These are phyloP conservation scores for Mycogona germanica DNA, from an alignment of 2,888 invertebrate species.

Conservation along the genomic window DNA sequence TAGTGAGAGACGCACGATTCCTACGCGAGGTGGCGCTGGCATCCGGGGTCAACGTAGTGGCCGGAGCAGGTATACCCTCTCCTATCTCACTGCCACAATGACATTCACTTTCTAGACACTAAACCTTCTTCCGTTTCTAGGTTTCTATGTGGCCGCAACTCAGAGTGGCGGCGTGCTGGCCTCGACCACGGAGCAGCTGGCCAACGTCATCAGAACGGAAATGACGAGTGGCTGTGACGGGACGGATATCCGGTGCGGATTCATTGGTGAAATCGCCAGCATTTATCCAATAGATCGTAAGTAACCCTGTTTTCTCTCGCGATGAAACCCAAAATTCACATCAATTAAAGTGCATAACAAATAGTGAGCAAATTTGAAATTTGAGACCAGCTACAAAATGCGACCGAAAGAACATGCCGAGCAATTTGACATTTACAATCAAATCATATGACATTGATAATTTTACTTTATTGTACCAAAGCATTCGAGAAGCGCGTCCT, in stretches of 20 bases:
- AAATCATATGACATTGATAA: no score
- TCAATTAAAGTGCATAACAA: neutral
- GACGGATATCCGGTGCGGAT: constrained; percentile 53
- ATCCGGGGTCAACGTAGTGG: constrained; percentile 56
- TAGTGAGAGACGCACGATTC: constrained; percentile 48
- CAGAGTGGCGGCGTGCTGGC: constrained; percentile 41
- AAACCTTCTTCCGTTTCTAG: constrained; percentile 27
- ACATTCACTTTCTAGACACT: constrained; percentile 1
- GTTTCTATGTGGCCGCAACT: constrained; percentile 52
- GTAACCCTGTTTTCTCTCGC: constrained; percentile 6
- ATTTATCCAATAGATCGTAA: constrained; percentile 63
- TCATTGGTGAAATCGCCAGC: constrained; percentile 72
- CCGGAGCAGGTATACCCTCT: constrained; percentile 52
- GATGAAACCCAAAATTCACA: neutral
- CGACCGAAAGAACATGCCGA: no score
- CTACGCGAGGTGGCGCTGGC: constrained; percentile 45
- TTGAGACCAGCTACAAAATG: no score
- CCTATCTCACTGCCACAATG: neutral
- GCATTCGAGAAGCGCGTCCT: constrained; percentile 61
- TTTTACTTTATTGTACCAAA: constrained; percentile 28
- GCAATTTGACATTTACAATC: no score
- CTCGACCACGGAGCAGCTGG: constrained; percentile 48
- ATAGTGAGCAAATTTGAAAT: no score
- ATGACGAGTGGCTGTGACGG: constrained; percentile 42
- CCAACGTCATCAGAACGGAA: constrained; percentile 47